Base-by-base conservation (phyloP, 2,113 vertebrate genomes). In the Toxostoma redivivum region DNA sequence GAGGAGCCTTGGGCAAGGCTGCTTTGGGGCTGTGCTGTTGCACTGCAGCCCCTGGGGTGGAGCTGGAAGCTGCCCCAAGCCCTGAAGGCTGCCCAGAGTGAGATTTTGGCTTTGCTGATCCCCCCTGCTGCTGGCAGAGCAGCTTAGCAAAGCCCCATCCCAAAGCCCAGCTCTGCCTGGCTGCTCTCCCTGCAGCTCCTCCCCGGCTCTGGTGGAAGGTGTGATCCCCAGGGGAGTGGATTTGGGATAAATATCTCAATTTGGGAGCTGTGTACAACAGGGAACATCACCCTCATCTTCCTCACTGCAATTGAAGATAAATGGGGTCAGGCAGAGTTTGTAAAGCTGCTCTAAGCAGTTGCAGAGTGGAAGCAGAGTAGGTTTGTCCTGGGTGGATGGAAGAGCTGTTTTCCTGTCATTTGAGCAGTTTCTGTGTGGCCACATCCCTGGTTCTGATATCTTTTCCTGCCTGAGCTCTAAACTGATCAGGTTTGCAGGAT, bases 201-300 rank as follows among this genome's bases (percentile, higher is more conserved):
- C 3, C 9, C 6, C 9, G 17, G 9, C 23, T 14, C 16, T 7
- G 23, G 28, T 33, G 53, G 38, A 40, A 54, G 62, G 12, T 21
- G 40, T 11, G 38, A 20, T 23, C 27, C 50, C 3, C 23, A 6
- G 40, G 8, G 23, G 13, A 38, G 12, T 28, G 45, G 62, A 5
- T 56, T 12, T 1, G 48, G 53, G 53, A n/a, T 18, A 67, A 54
- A 15, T 16, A 33, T 4, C 38, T 79, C 6, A 0, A 0, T 4
- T 1, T 33, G 45, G n/a, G 45, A 30, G 25, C 28, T 64, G 22
- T 33, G 15, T 30, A 3, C 42, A 11, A 4, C 24, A 44, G 40
- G 9, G 37, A 33, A 19, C 1, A 3, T 9, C 42, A 45, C 33
- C 33, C 50, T 84, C 10, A 3, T 18, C 65, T 62, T 57, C 64